phyloP scores from a whole-genome alignment of 1,140 invertebrate species.

The Drosophila nigrodunni region DNA sequence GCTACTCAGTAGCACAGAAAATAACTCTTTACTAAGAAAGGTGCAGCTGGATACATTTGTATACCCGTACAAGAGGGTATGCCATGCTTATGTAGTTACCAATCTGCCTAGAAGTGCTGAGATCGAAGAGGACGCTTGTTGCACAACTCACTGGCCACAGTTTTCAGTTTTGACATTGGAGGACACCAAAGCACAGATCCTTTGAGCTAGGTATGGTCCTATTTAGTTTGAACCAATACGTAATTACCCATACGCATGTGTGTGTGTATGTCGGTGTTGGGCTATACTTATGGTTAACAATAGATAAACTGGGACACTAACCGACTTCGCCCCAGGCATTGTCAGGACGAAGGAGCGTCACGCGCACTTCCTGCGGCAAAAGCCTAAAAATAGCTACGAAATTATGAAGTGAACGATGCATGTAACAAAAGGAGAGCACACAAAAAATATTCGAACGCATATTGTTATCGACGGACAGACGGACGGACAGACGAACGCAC shows the following conservation, averaged over 20 bases:
- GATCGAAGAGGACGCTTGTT: background rate
- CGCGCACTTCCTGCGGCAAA: conserved; percentile 58
- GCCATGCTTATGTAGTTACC: too few species aligned
- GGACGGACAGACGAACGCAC: conserved; percentile 17
- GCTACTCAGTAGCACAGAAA: too few species aligned
- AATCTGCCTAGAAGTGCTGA: background rate
- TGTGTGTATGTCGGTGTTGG: conserved; percentile 7
- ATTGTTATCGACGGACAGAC: conserved; percentile 67
- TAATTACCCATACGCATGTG: background rate
- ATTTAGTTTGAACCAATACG: background rate
- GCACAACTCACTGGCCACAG: background rate
- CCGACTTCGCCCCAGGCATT: conserved; percentile 38
- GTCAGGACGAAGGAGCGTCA: conserved; percentile 49
- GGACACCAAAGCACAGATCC: background rate
- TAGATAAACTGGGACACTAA: conserved; percentile 53
- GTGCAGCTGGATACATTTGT: too few species aligned
- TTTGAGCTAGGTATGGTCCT: conserved; percentile 4
- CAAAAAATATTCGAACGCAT: conserved; percentile 67
- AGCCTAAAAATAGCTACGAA: conserved; percentile 68
- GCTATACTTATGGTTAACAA: conserved; percentile 19
- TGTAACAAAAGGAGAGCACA: conserved; percentile 41
- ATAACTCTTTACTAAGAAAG: too few species aligned
- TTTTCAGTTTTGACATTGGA: conserved; percentile 10
- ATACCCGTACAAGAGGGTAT: too few species aligned
- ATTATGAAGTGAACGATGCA: conserved; percentile 58